Percentiles rank a stretch among this genome's conserved stretches.
Evolutionary conservation across 2,113 vertebrate species (phyloP).

Genomic region (Bufo gargarizans): DNA sequence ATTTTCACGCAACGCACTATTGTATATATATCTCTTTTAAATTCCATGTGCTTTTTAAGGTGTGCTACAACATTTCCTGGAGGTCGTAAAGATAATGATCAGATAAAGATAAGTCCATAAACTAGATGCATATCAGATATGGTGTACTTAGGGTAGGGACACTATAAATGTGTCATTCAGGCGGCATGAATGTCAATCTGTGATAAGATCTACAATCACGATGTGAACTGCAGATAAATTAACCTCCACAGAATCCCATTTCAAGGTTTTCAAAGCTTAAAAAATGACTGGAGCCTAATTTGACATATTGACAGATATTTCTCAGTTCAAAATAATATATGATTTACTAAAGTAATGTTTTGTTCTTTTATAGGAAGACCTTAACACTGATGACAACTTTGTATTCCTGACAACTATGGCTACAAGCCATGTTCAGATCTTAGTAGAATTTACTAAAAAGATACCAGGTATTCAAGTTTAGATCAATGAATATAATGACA

Average conservation of each 20-base stretch:
- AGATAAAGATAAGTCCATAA: constrained; percentile 30
- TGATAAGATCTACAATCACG: constrained; percentile 50
- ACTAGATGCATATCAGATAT: constrained; percentile 36
- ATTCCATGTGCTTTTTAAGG: constrained; percentile 6
- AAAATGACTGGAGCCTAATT: not conserved
- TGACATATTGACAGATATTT: not conserved
- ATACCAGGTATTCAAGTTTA: constrained; percentile 82
- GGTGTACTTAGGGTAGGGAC: constrained; percentile 23
- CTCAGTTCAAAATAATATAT: not conserved
- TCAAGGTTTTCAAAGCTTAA: constrained; percentile 22
- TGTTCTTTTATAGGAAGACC: constrained; percentile 88
- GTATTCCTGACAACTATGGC: constrained; percentile 96
- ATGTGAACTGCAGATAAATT: constrained; percentile 26
- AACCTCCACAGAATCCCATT: not conserved
- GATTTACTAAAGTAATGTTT: constrained; percentile 60
- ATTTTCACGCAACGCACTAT: no score
- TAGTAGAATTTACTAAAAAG: constrained; percentile 98
- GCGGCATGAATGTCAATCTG: not conserved
- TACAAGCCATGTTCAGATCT: constrained; percentile 93
- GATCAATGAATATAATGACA: no score
- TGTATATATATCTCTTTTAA: not conserved
- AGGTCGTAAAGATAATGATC: constrained; percentile 53
- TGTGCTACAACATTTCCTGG: constrained; percentile 28
- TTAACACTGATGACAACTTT: constrained; percentile 89
- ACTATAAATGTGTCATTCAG: constrained; percentile 45